Evolutionary conservation across 2,888 invertebrate species (phyloP).

Genomic region (Dicyrtoma fusca): DNA sequence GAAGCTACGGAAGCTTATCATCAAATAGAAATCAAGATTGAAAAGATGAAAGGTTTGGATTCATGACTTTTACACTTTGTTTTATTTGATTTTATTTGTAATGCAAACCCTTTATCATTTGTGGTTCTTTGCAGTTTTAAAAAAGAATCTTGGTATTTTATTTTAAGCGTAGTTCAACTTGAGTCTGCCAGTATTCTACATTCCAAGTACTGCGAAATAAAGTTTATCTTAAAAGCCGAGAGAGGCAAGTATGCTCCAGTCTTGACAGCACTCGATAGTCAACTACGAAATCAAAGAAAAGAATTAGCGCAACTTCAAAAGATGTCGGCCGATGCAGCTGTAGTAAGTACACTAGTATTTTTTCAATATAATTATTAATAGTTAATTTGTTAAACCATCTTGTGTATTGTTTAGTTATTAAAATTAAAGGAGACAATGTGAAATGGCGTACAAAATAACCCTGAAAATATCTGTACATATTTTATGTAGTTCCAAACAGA

Average conservation of each 20-base stretch:
- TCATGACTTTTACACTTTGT: neutral
- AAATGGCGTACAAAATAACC: too few relatives aligned
- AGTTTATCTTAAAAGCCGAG: constrained; percentile 49
- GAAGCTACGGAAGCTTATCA: constrained; percentile 43
- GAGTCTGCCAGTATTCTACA: constrained; percentile 53
- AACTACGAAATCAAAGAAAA: constrained; percentile 42
- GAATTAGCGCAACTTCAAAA: constrained; percentile 50
- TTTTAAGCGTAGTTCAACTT: constrained; percentile 47
- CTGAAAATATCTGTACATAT: too few relatives aligned
- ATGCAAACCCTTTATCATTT: too few relatives aligned
- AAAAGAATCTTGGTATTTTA: too few relatives aligned
- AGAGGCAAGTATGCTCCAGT: constrained; percentile 51
- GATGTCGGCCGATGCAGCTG: constrained; percentile 54
- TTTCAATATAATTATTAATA: neutral
- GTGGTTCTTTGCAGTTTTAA: too few relatives aligned
- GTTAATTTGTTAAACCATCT: too few relatives aligned
- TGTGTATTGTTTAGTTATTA: too few relatives aligned
- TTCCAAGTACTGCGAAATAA: constrained; percentile 52
- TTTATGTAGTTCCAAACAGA: constrained; percentile 53
- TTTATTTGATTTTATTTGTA: neutral
- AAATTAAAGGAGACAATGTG: too few relatives aligned
- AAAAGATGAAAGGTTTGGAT: constrained; percentile 47
- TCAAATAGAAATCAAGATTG: constrained; percentile 48
- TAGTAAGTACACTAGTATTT: constrained; percentile 32
- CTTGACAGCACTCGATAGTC: constrained; percentile 47